Evolutionary conservation across 2,113 vertebrate genomes (phyloP).

Genomic region (Lamprologus lemairii): DNA sequence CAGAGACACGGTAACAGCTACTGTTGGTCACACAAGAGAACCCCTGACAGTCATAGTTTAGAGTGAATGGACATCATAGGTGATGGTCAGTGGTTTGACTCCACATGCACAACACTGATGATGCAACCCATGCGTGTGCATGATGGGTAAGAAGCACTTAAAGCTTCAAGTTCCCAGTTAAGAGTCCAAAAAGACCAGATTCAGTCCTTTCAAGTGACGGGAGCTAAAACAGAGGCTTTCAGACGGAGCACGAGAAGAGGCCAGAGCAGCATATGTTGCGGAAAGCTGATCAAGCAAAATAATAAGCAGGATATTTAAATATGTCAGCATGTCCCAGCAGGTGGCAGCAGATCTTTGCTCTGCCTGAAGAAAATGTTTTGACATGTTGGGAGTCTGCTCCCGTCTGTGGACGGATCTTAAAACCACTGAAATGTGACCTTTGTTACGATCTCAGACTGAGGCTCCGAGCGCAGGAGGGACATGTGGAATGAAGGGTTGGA

Average conservation of each 20-base stretch:
- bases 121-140: rapidly evolving
- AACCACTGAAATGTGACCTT: background rate
- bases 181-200: background rate
- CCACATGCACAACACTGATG: background rate
- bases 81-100: background rate
- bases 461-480: background rate
- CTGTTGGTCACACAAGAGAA: background rate
- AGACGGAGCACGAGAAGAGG: background rate
- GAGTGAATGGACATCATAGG: background rate
- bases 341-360: background rate
- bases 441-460: background rate
- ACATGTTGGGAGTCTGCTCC: background rate
- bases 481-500: background rate
- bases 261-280: background rate
- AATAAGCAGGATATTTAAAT: background rate
- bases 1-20: background rate
- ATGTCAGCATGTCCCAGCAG: background rate
- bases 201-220: background rate
- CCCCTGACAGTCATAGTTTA: background rate
- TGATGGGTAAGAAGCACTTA: background rate
- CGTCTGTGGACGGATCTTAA: background rate
- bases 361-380: background rate
- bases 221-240: background rate
- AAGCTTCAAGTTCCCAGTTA: background rate
- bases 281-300: background rate